A percentile compares a stretch with the other conserved stretches of the same genome.
These are phyloP conservation scores for Cyprinodon brontotheroides DNA, from an alignment of 2,113 vertebrate genomes.

Conservation along the genomic window DNA sequence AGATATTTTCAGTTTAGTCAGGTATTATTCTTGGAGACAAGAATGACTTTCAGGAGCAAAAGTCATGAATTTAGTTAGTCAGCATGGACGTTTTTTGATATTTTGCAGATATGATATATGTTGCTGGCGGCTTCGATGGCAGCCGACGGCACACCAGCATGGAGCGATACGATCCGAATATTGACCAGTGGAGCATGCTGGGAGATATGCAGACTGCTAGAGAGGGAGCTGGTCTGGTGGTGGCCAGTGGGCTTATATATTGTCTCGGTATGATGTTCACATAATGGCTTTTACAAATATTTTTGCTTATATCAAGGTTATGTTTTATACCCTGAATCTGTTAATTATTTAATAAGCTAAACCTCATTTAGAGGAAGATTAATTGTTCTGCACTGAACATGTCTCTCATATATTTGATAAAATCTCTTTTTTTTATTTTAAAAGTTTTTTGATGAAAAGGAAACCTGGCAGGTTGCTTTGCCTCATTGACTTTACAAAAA, in stretches of 20 bases:
- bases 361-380: too few species aligned
- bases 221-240: slow-evolving; percentile 95
- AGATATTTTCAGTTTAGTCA: not conserved
- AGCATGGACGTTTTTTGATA: not conserved
- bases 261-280: slow-evolving; percentile 85
- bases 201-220: slow-evolving; percentile 99
- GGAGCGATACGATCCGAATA: slow-evolving; percentile 98
- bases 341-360: too few species aligned
- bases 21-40: not conserved
- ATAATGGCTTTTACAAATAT: not conserved
- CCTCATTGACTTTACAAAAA: not conserved
- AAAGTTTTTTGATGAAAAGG: not conserved
- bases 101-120: slow-evolving; percentile 94
- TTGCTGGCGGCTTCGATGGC: slow-evolving; percentile 96
- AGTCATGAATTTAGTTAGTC: not conserved
- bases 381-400: not conserved
- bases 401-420: too few species aligned
- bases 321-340: too few species aligned
- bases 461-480: not conserved
- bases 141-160: slow-evolving; percentile 97
- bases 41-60: not conserved
- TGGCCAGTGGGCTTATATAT: slow-evolving; percentile 96
- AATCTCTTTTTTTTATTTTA: too few species aligned
- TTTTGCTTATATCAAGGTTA: too few species aligned
- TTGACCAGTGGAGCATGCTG: slow-evolving; percentile 99